Evolutionary conservation across 2,113 vertebrate species (phyloP), one percentile per base, ranked within the genome.

Genomic region (Anarhynchus alexandrinus): DNA sequence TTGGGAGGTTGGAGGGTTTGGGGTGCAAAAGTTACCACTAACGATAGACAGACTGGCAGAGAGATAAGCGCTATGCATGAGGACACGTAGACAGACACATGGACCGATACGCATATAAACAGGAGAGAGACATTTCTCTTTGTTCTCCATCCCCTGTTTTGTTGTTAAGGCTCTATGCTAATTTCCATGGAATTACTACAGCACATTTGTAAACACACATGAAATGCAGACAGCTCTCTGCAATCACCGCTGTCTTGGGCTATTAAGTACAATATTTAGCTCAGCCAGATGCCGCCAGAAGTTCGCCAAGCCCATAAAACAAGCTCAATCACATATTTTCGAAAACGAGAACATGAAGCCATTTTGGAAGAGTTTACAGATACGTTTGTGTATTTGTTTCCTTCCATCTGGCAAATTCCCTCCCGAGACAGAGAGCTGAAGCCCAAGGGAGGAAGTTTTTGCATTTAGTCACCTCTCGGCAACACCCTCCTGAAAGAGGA

Each of bases 221-320:
- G 84, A 93, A 91, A 94, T 3, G 22, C 94, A 95, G 94, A 69
- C 92, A 95, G 95, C 95, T 76, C 95, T 62, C 77, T 87, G 49
- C 93, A 94, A 82, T 80, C 83, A 10, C 62, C 58, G 96, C 73
- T 94, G 96, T 61, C 96, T 91, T 94, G 93, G 91, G 52, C 93
- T 95, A 89, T 97, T 97, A 96, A 96, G 83, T 97, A 54, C 72
- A 97, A 94, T 66, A 95, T 96, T 97, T 72, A 95, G 81, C 94
- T 95, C 83, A 96, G 94, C 96, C 96, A 97, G 97, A 97, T 95
- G 97, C 96, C 6, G 19, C 88, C 94, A 90, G 81, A 74, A 97
- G 96, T 85, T 94, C 2, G 74, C 94, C 91, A 95, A 87, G 95
- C 91, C 89, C 91, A 85, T 95, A 97, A 97, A 97, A 90, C 86